Base-by-base conservation (phyloP, 2,113 vertebrate genomes). In the Trichomycterus rosablanca region DNA sequence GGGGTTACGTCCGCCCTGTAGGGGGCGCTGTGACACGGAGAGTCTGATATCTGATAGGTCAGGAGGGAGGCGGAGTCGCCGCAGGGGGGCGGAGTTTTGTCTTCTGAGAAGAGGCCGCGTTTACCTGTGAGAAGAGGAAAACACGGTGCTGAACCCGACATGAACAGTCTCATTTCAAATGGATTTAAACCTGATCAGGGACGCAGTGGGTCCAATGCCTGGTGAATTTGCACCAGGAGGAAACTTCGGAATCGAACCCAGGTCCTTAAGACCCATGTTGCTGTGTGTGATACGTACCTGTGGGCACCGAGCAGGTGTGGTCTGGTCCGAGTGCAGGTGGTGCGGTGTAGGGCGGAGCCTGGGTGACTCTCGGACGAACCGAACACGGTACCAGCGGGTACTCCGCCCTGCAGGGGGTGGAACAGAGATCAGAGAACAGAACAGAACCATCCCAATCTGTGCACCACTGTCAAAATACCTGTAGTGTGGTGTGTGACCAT, bases 301-400 rank as follows among this genome's bases (percentile, higher is more conserved):
- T 40, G 40, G 42, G 50, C 11, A 59, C 54, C 1, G 59, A 59
- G 39, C 59, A 59, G 24, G 46, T 16, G 24, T 48, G 51, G 18
- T 39, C 42, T 2, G 54, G 54, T 7, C 35, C 45, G 48, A 52
- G 53, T 16, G 52, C 35, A 10, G 45, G 49, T 12, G 58, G 46
- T 24, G 49, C 18, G n/a, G 10, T 49, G 55, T 37, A 44, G 18
- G 20, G 16, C 22, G 30, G 35, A 5, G 54, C 19, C 12, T 12
- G 32, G 1, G 34, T 19, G 11, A 39, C 32, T 50, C 48, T 61
- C 1, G 49, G 67, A 26, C 54, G 50, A 23, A 40, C 30, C 5
- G 49, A 55, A 8, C 64, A 51, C 22, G 72, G 72, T 14, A 74
- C 59, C 37, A 70, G 35, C 1, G 68, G 67, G 23, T 63, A 70